Evolutionary conservation across 2,888 invertebrate species (phyloP), one percentile per base, ranked within the genome.

Genomic region (Megaustenia siamemsis): DNA sequence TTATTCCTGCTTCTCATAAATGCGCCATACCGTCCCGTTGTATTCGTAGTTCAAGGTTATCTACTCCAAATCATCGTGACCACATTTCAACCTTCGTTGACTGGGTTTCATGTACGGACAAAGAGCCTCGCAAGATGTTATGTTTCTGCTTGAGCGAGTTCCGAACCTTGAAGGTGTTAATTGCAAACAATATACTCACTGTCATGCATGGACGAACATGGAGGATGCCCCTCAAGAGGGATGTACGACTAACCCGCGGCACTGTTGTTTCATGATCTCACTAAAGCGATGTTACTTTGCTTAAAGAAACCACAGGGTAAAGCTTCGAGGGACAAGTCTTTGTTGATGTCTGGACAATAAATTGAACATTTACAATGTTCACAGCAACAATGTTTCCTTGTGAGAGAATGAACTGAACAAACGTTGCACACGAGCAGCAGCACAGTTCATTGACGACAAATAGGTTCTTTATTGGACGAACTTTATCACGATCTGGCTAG

Each of bases 131-230:
- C 8, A 73, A 21, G 73, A 10, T 73, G 43, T 12, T 73, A n/a
- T 73, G 24, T 12, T 49, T n/a, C 43, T 73, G 73, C 73, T 43
- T 73, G 73, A 43, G n/a, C n/a, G 45, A n/a, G 73, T 24, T 43
- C 21, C 24, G 49, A 45, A 28, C 15, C 10, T n/a, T n/a, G 73
- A 45, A 15, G 73, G 43, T 15, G 43, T n/a, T 40, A 68, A 73
- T 43, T n/a, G 4, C 12, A 6, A 45, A 73, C 49, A 73, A n/a
- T 45, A 43, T 28, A 43, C 45, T 73, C 73, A 73, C 73, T 43
- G 28, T 28, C 73, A 24, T 43, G 24, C 28, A 49, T 45, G 73
- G 73, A 10, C 43, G 43, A 49, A 45, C 73, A 24, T 24, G 43
- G 40, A n/a, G n/a, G n/a, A n/a, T n/a, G n/a, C n/a, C n/a, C n/a